Conservation (phyloP, 2,113 vertebrate species). For the Rhea pennata region DNA sequence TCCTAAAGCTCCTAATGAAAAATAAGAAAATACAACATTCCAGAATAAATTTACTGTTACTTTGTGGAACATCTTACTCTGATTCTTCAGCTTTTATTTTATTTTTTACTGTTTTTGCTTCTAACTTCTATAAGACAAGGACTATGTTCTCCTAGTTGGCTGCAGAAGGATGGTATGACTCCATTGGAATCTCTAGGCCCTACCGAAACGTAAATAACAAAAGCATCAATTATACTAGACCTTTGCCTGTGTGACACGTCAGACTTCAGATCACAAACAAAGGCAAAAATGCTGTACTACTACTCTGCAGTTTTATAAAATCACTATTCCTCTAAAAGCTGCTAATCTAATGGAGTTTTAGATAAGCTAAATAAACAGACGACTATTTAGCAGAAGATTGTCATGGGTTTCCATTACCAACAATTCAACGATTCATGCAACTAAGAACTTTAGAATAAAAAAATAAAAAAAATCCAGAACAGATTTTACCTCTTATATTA, state of each 20-base stretch:
- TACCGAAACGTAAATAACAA: neutral
- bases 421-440: fast-evolving
- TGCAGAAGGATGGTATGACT: neutral
- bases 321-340: neutral
- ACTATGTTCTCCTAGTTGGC: neutral
- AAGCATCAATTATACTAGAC: neutral
- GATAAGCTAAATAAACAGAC: neutral
- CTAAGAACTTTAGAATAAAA: neutral
- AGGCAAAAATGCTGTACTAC: neutral
- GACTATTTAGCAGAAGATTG: fast-evolving
- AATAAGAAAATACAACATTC: neutral
- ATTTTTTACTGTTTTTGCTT: neutral
- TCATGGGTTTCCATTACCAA: neutral
- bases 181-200: neutral
- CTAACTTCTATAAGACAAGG: neutral
- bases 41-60: neutral
- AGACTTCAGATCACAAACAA: neutral
- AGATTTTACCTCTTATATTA: neutral
- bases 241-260: slow-evolving; percentile 40
- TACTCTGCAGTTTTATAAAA: neutral
- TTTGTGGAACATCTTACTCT: neutral
- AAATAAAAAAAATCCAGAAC: no score
- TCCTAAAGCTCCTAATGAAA: neutral
- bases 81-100: neutral
- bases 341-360: neutral